Conservation (phyloP, 2,113 vertebrate genomes). For the Psophia crepitans region DNA sequence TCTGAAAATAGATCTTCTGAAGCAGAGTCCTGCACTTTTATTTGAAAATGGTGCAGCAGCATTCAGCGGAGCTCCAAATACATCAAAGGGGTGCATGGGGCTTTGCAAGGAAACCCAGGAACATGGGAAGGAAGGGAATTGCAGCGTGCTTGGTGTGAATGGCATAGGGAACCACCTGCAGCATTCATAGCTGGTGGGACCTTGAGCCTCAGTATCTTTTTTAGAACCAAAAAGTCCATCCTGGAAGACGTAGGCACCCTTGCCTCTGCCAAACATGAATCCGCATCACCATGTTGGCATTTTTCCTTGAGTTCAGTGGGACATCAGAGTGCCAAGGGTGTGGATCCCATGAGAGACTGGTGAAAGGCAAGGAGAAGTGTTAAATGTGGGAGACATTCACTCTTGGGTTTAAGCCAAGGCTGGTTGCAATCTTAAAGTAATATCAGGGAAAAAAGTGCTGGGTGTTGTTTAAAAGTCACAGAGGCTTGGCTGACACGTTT, state of each 20-base stretch:
- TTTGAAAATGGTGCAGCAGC: background rate
- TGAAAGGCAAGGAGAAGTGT: background rate
- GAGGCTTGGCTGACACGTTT: background rate
- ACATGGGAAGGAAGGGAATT: background rate
- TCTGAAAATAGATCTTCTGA: slow-evolving; percentile 25
- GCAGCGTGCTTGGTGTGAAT: background rate
- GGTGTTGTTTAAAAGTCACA: background rate
- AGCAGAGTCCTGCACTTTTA: background rate
- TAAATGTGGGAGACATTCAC: background rate
- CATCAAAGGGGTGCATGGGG: background rate
- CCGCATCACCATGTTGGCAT: background rate
- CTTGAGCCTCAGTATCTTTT: background rate
- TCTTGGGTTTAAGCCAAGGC: background rate
- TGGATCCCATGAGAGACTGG: background rate
- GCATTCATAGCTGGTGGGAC: accelerated
- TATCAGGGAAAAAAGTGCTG: background rate
- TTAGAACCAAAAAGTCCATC: background rate
- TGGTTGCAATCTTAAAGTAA: background rate
- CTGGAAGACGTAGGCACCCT: background rate
- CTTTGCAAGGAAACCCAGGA: background rate
- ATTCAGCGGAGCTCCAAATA: background rate
- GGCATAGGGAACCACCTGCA: background rate
- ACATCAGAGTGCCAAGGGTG: background rate
- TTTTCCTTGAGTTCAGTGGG: background rate
- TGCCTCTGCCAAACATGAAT: background rate